A percentile compares a stretch with the other conserved stretches of the same genome.
Conservation (phyloP, 2,888 invertebrate species). For the Eudasyphora cyanicolor region DNA sequence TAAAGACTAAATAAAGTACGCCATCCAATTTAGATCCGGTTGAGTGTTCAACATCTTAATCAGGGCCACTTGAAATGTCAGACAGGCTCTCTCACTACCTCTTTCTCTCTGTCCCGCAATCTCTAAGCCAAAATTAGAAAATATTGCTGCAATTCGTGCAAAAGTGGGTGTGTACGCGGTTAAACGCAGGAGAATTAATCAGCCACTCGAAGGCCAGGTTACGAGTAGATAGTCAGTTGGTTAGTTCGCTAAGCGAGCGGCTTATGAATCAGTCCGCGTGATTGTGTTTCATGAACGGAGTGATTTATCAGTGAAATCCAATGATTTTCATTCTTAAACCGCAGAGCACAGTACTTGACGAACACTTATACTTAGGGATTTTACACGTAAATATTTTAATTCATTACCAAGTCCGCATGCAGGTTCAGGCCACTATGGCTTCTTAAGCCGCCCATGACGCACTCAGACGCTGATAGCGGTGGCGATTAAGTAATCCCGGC, state of each 20-base stretch:
- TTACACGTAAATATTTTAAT: constrained; percentile 55
- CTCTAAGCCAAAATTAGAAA: too few relatives aligned
- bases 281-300: constrained; percentile 35
- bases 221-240: not conserved
- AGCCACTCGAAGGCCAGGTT: constrained; percentile 22
- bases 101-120: too few relatives aligned
- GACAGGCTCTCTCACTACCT: too few relatives aligned
- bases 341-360: constrained; percentile 33
- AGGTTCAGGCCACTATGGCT: constrained; percentile 13
- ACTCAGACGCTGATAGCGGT: not conserved
- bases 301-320: constrained; percentile 42
- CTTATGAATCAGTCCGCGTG: constrained; percentile 24
- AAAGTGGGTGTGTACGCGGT: constrained; percentile 63
- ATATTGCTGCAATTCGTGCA: not conserved
- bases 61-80: constrained; percentile 31
- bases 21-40: constrained; percentile 3
- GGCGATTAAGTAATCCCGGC: constrained; percentile 55
- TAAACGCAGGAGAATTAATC: constrained; percentile 63
- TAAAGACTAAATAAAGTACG: not conserved
- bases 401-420: constrained; percentile 41
- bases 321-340: constrained; percentile 62
- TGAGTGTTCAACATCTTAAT: not conserved
- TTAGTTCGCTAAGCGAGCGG: constrained; percentile 39
- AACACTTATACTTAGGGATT: constrained; percentile 33
- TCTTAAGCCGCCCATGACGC: not conserved